Base-by-base conservation (phyloP, 2,113 vertebrate species). In the Fukomys damarensis region DNA sequence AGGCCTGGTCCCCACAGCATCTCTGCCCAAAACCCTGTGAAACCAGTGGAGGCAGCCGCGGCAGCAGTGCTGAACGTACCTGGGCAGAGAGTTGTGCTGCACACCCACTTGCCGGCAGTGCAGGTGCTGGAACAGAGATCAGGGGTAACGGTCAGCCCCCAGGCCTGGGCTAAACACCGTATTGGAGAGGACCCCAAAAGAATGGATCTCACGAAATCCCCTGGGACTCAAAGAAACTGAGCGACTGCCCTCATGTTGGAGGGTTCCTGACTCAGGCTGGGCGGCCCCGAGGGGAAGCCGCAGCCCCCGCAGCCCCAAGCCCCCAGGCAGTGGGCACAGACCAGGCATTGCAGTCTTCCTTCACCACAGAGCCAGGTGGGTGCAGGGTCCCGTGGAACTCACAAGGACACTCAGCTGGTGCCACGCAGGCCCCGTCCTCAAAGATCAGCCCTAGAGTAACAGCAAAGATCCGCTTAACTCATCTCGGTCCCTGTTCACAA, bases 261-360 rank as follows among this genome's bases (percentile, higher is more conserved):
- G 61, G 59, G 52, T n/a, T 38, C 65, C 61, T 58, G 43, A 38
- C 0, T 24, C 74, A 35, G 54, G 8, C 16, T 32, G 38, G 22
- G 17, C 9, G 65, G 49, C 65, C 72, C n/a, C 86, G 46, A 49
- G 9, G 58, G 87, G 61, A 87, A 32, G 43, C n/a, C 63, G 56
- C 46, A 49, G 74, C 12, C 54, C 16, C 2, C 5, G 24, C 24
- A 13, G 4, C 0, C 28, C 77, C 66, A 20, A 24, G 7, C 68
- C 54, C 22, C 35, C 1, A 28, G 2, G 83, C 30, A n/a, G 43
- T 3, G 7, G 81, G 54, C 89, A 98, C 98, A 68, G 52, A 99
- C 99, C 99, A 99, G 97, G 99, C 99, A 97, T 99, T 99, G 98
- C 99, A 99, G 87, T 99, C 99, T 89, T 99, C 99, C 95, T 99